phyloP scores from a whole-genome alignment of 2,797 vertebrate genomes.

The Vespertilio murinus region DNA sequence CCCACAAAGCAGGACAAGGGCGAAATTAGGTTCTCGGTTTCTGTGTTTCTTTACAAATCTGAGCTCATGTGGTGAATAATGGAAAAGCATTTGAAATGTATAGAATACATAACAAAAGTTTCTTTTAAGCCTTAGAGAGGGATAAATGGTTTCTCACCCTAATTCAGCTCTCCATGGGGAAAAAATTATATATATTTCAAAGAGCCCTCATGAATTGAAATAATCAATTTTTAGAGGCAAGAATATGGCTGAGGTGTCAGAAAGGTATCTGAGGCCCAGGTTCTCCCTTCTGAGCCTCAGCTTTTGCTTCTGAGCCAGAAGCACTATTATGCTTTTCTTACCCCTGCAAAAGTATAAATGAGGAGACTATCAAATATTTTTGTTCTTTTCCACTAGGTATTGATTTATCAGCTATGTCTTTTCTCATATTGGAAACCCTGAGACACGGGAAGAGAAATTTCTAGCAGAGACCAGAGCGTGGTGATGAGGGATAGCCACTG shows the following conservation, averaged over 20 bases:
- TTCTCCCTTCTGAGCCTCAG: constrained; percentile 27
- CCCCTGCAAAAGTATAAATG: constrained; percentile 26
- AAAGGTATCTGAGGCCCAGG: background rate
- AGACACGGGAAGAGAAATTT: constrained; percentile 34
- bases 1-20: constrained; percentile 52
- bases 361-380: constrained; percentile 23
- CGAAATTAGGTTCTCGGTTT: constrained; percentile 61
- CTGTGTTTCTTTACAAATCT: constrained; percentile 66
- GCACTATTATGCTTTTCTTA: background rate
- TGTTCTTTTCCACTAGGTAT: constrained; percentile 50
- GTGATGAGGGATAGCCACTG: background rate
- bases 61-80: constrained; percentile 66
- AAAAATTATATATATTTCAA: background rate
- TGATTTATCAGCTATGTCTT: constrained; percentile 55
- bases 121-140: constrained; percentile 55
- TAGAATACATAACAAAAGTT: constrained; percentile 65
- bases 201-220: constrained; percentile 15
- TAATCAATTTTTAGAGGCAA: constrained; percentile 57
- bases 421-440: background rate
- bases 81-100: constrained; percentile 66
- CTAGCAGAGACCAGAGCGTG: background rate
- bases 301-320: constrained; percentile 40
- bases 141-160: constrained; percentile 53
- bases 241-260: constrained; percentile 19
- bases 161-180: constrained; percentile 26